These are phyloP conservation scores for Taxidea taxus DNA, from an alignment of 2,113 vertebrate species.

Conservation along the genomic window DNA sequence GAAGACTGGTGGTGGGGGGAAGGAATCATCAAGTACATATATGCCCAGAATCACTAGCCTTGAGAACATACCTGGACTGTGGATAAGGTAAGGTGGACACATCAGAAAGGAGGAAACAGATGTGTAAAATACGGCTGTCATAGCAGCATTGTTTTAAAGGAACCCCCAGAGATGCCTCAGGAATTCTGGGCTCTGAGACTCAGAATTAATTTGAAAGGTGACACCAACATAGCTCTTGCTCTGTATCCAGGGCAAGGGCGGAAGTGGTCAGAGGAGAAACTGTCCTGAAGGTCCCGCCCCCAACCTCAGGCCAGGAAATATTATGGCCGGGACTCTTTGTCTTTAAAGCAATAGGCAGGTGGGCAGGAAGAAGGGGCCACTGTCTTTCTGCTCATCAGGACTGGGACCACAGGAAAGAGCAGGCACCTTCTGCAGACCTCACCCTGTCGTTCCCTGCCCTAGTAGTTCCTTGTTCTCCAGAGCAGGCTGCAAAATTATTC, in stretches of 20 bases:
- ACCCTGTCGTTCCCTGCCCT: neutral
- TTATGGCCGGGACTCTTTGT: neutral
- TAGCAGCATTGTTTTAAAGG: neutral
- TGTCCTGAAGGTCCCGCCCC: neutral
- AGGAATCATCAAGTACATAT: neutral
- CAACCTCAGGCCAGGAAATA: neutral
- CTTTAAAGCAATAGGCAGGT: neutral
- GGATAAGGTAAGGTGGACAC: neutral
- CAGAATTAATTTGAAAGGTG: conserved; percentile 14
- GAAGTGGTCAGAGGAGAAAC: neutral
- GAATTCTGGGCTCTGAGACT: neutral
- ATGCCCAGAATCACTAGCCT: neutral
- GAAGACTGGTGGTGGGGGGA: neutral
- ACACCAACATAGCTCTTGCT: neutral
- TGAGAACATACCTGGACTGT: neutral
- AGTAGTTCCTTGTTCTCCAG: conserved; percentile 55
- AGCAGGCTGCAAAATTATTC: conserved; percentile 89
- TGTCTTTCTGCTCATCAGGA: neutral
- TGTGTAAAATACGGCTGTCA: neutral
- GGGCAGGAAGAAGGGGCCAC: neutral
- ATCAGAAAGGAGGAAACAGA: neutral
- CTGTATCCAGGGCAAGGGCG: neutral
- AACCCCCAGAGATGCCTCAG: neutral
- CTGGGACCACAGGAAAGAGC: neutral
- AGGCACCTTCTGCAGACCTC: neutral